Conservation (phyloP, 1,140 invertebrate species). For the Helicoverpa armigera region DNA sequence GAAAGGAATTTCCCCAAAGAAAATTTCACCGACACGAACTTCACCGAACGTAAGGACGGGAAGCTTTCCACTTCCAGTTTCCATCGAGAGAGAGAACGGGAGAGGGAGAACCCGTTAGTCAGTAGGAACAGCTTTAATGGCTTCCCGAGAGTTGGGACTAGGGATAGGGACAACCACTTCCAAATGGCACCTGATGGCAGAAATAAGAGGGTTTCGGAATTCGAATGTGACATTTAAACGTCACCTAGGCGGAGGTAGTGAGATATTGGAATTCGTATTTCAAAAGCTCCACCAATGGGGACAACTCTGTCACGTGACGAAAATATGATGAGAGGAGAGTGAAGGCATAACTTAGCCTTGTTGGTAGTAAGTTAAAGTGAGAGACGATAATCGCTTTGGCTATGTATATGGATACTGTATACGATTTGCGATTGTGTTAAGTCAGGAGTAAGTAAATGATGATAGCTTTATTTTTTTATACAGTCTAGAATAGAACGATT, state of each 20-base stretch:
- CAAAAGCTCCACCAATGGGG: not conserved
- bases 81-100: conserved; percentile 81
- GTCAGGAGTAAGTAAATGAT: not conserved
- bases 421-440: not conserved
- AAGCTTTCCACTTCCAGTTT: conserved; percentile 84
- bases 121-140: conserved; percentile 85
- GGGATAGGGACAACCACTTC: conserved; percentile 78
- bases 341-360: conserved; percentile 22
- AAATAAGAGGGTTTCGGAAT: conserved; percentile 87
- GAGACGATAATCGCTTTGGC: conserved; percentile 8
- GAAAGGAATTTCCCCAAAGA: conserved; percentile 73
- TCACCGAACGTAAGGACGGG: conserved; percentile 79
- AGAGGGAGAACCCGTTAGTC: conserved; percentile 79
- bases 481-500: not conserved
- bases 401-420: conserved; percentile 21
- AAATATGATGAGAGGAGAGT: not conserved
- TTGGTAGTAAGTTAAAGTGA: conserved; percentile 1
- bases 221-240: conserved; percentile 88
- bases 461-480: conserved; percentile 7
- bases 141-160: conserved; percentile 74
- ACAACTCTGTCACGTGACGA: not conserved
- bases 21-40: conserved; percentile 75
- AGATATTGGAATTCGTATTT: not conserved
- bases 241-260: conserved; percentile 20
- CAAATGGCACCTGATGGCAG: conserved; percentile 79